Evolutionary conservation across 23 tunicate species (phyloP), one percentile per base, ranked within the genome.

Genomic region (Halocynthia aurantium): DNA sequence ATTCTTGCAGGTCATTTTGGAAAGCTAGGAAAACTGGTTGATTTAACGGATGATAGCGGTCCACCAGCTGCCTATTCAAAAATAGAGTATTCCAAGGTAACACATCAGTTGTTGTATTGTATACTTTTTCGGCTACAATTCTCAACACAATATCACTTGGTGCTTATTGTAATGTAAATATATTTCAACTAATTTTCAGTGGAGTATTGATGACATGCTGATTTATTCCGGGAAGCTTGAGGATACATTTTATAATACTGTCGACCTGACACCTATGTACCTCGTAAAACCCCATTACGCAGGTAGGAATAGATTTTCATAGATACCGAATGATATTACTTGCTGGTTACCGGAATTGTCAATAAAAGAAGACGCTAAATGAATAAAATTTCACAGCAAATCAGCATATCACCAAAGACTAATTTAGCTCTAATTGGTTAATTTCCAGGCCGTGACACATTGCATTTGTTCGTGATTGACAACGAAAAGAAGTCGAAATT

Each of bases 11-110:
- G 96, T 50, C 84, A 81, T 6, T 88, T 83, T 63, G 95, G 95
- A 60, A 86, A 86, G 49, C 56, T 75, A 12, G 92, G 92, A 74
- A 90, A 90, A 61, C 66, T 90, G 57, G 96, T 90, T 60, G 96
- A 90, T 70, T 66, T 90, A 7, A 61, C 80, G 8, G 78, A 84
- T 57, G 85, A 86, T 72, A 58, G n/a, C 21, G 86, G 89, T 53
- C 96, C 96, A 40, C 96, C 96, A 10, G 74, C 82, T 7, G 89
- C 86, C 6, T 82, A 65, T 56, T 67, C 96, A 5, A 44, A 65
- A 10, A 87, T 90, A 53, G 82, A 75, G 40, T 90, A 80, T 63
- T 61, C 81, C 49, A 90, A 90, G 70, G 96, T 90, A 80, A 58
- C 63, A 13, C 63, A 58, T 58, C 70, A 0, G 6, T 15, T 65